These are phyloP conservation scores for Phasia obesa DNA, from an alignment of 2,888 invertebrate species.

Conservation along the genomic window DNA sequence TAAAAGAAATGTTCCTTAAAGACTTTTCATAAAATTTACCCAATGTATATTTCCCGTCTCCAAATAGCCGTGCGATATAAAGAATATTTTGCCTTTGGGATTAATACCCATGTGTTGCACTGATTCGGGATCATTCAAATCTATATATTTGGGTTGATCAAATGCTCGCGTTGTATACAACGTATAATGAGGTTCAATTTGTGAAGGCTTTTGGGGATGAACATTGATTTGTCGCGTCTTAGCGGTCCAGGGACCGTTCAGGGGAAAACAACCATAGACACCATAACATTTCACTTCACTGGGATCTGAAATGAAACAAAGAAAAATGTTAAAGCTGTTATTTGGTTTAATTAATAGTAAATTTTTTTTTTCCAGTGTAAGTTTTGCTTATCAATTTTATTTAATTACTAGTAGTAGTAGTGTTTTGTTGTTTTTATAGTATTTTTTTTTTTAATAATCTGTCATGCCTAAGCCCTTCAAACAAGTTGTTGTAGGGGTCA, in stretches of 20 bases:
- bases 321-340: not conserved
- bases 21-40: slow-evolving; percentile 84
- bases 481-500: slow-evolving; percentile 28
- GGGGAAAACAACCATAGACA: slow-evolving; percentile 91
- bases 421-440: slow-evolving; percentile 3
- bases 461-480: slow-evolving; percentile 60
- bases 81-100: slow-evolving; percentile 86
- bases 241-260: slow-evolving; percentile 90
- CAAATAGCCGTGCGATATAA: slow-evolving; percentile 93
- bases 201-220: slow-evolving; percentile 89
- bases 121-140: slow-evolving; percentile 86
- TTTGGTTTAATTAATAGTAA: not conserved
- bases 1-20: too few species aligned
- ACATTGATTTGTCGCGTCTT: slow-evolving; percentile 90
- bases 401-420: slow-evolving; percentile 9
- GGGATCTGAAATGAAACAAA: slow-evolving; percentile 74
- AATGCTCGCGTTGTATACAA: slow-evolving; percentile 84
- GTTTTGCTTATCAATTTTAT: slow-evolving; percentile 45
- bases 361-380: slow-evolving; percentile 25
- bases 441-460: slow-evolving; percentile 41
- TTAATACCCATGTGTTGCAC: slow-evolving; percentile 86
- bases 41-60: slow-evolving; percentile 92
- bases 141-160: slow-evolving; percentile 85
- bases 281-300: slow-evolving; percentile 88
- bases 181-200: slow-evolving; percentile 84